Conservation (phyloP, 1,140 invertebrate species). For the Pseudomyrmex dendroicus region DNA sequence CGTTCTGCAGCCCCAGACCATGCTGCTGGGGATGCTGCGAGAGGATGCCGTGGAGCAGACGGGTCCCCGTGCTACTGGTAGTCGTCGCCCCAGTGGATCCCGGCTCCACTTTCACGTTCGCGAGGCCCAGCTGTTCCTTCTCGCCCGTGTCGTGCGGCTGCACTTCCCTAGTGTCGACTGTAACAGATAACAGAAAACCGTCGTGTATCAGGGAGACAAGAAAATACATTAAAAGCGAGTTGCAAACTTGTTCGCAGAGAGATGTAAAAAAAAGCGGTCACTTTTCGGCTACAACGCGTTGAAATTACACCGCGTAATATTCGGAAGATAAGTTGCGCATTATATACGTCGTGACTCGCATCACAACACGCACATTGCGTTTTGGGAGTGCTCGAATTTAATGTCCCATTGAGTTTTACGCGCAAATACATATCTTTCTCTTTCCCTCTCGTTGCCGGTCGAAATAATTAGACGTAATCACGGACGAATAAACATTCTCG, state of each 20-base stretch:
- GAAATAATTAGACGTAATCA: conserved; percentile 38
- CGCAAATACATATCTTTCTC: conserved; percentile 7
- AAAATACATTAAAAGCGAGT: neutral
- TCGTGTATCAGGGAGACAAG: neutral
- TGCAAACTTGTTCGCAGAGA: too few relatives aligned
- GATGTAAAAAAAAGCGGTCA: too few relatives aligned
- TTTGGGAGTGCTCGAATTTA: too few relatives aligned
- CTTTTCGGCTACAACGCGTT: too few relatives aligned
- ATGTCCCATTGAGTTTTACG: conserved; percentile 5
- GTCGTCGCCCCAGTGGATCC: conserved; percentile 77
- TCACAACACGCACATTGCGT: too few relatives aligned
- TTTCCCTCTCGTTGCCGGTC: neutral
- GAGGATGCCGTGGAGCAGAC: conserved; percentile 87
- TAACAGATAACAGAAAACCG: conserved; percentile 32
- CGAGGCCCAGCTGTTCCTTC: conserved; percentile 80
- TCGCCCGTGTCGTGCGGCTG: conserved; percentile 81
- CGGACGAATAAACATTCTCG: conserved; percentile 39
- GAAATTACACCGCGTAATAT: too few relatives aligned
- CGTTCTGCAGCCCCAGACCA: conserved; percentile 78
- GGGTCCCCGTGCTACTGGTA: conserved; percentile 76
- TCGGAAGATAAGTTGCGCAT: conserved; percentile 10
- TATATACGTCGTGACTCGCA: too few relatives aligned
- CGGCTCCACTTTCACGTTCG: conserved; percentile 83
- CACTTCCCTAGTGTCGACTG: conserved; percentile 85
- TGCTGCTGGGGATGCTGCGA: conserved; percentile 86